Conservation (phyloP, 2,888 invertebrate species). For the Meganola albula region DNA sequence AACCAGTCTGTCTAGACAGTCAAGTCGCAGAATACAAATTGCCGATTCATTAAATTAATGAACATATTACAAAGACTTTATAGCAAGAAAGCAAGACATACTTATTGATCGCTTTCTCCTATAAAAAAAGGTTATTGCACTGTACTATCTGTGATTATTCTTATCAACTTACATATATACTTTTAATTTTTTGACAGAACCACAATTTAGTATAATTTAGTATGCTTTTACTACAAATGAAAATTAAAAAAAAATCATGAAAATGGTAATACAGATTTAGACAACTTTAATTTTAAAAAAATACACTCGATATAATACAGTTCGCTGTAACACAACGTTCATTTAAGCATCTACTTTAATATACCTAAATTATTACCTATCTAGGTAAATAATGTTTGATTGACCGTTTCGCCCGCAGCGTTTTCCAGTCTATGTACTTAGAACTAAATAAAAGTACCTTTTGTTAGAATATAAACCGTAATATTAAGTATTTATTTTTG, state of each 20-base stretch:
- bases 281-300: background rate
- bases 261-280: background rate
- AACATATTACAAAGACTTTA: conserved; percentile 12
- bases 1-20: conserved; percentile 8
- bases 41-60: conserved; percentile 17
- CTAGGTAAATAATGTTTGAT: no score
- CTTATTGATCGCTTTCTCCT: conserved; percentile 26
- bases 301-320: no score
- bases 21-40: conserved; percentile 6
- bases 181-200: no score
- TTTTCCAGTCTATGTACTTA: conserved; percentile 50
- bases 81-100: conserved; percentile 32
- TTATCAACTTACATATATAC: no score
- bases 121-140: conserved; percentile 13
- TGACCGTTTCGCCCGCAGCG: conserved; percentile 54
- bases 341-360: no score
- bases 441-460: conserved; percentile 72
- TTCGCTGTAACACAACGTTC: no score
- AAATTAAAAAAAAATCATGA: background rate
- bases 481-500: conserved; percentile 74
- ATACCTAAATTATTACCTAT: no score
- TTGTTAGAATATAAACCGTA: conserved; percentile 52
- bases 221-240: no score
- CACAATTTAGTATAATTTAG: no score
- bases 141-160: no score